These are phyloP conservation scores for Pangasius djambal DNA, from an alignment of 2,797 vertebrate species.

Conservation along the genomic window DNA sequence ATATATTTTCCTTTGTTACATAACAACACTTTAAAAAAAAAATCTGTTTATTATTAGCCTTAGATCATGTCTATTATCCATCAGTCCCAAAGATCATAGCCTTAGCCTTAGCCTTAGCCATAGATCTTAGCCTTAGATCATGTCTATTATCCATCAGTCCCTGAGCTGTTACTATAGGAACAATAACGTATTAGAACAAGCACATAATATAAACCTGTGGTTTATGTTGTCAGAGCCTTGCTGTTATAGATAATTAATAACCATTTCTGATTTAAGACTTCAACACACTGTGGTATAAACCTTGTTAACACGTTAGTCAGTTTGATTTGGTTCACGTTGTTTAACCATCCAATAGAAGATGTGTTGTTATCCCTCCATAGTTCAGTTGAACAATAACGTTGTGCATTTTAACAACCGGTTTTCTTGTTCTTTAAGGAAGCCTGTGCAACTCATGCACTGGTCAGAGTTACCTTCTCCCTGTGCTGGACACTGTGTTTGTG, in stretches of 20 bases:
- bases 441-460: constrained; percentile 75
- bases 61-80: not conserved
- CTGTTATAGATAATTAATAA: not conserved
- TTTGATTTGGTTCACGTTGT: not conserved
- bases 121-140: no score
- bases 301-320: not conserved
- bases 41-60: not conserved
- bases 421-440: constrained; percentile 74
- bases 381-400: not conserved
- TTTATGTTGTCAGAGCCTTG: not conserved
- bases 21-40: not conserved
- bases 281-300: not conserved
- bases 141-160: not conserved
- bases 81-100: no score
- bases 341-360: not conserved
- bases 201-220: not conserved
- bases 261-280: not conserved
- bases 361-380: not conserved
- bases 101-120: no score
- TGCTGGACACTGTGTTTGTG: constrained; percentile 89
- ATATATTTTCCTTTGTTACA: not conserved
- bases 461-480: constrained; percentile 82
- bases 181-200: not conserved
- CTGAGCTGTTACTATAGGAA: not conserved
- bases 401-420: not conserved